These are phyloP conservation scores for Eidolon dupreanum DNA, from an alignment of 2,797 vertebrate species.

Conservation along the genomic window DNA sequence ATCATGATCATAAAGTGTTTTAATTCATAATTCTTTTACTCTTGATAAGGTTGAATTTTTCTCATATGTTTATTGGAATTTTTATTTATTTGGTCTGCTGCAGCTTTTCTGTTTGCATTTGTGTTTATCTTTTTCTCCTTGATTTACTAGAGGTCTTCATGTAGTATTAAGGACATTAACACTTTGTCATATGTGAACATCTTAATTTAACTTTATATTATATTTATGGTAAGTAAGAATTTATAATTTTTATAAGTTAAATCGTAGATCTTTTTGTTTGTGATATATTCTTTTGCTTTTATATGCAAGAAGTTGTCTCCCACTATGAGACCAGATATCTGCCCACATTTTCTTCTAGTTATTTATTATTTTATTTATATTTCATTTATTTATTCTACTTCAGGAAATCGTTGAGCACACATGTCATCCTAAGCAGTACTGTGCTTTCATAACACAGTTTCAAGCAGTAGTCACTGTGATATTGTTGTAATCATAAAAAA, in stretches of 20 bases:
- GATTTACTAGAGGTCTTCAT: not conserved
- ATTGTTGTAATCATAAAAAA: not conserved
- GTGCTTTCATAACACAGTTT: not conserved
- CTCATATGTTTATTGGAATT: not conserved
- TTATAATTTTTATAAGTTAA: not conserved
- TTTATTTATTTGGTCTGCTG: not conserved
- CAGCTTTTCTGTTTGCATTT: not conserved
- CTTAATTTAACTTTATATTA: conserved; percentile 2
- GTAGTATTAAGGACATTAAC: not conserved
- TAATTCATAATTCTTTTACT: not conserved
- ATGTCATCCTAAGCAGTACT: not conserved
- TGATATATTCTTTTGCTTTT: conserved; percentile 20
- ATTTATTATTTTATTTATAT: not conserved
- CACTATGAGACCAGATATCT: not conserved
- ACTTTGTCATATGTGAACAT: not conserved
- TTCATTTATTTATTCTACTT: not conserved
- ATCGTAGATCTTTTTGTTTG: not conserved
- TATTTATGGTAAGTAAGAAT: not conserved
- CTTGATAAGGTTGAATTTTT: not conserved
- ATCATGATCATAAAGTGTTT: conserved; percentile 29
- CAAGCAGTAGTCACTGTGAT: not conserved
- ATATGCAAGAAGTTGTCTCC: not conserved
- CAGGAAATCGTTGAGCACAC: not conserved
- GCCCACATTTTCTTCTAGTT: conserved; percentile 6
- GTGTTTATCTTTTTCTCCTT: not conserved